Evolutionary conservation across 2,113 vertebrate genomes (phyloP), one percentile per base, ranked within the genome.

Genomic region (Burhinus bistriatus): DNA sequence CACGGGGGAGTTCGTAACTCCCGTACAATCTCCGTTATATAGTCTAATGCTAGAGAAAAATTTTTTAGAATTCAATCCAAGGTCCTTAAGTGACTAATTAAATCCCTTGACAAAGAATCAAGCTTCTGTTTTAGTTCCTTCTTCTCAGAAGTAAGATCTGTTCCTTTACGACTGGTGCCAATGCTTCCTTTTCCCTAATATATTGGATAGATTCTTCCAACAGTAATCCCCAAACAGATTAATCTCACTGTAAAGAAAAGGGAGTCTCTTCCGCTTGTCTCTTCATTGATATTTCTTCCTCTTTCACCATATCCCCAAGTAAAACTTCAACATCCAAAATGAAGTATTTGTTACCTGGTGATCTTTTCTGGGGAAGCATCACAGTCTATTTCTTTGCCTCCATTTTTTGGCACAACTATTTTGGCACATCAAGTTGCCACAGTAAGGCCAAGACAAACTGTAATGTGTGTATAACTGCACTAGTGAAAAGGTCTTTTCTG

Each of bases 1-100:
- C 5, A 11, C 0, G 0, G 9, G 11, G 42, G 21, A 89, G 4
- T 54, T 49, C 10, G 0, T 44, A 91, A 81, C 7, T 83, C n/a
- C 55, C n/a, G 27, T 84, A 29, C 38, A 76, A 17, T 77, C 30
- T 61, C 69, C 15, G 9, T 55, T 62, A 9, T n/a, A 30, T 58
- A 79, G 54, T 52, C 40, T 87, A 64, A 58, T 52, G 36, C 69
- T 97, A 59, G 87, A 84, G 51, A n/a, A 78, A 64, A 82, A 44
- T 45, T 9, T 11, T 83, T 44, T 22, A 68, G 38, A 90, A 94
- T 75, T 72, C 69, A 61, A 7, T 78, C 59, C 7, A 8, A 66
- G 14, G 22, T 36, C 87, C 49, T 47, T 58, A 66, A 49, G 61
- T 71, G 81, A 71, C 26, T 45, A 85, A 89, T 87, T 82, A 21